A percentile compares a stretch with the other conserved stretches of the same genome.
Evolutionary conservation across 2,888 invertebrate genomes (phyloP).

Genomic region (Volucella zonaria): DNA sequence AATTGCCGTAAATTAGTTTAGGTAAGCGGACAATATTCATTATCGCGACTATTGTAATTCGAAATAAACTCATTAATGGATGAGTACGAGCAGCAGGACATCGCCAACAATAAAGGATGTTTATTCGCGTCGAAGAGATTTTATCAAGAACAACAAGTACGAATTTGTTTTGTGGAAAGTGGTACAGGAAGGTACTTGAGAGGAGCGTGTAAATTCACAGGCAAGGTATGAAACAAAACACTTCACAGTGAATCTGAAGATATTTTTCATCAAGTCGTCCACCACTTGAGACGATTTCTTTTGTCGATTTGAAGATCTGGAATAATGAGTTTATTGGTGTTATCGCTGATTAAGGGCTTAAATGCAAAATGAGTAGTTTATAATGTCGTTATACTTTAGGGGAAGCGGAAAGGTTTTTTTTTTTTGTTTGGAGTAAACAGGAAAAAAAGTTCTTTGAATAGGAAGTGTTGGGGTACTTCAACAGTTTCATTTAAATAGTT

Average conservation of each 20-base stretch:
- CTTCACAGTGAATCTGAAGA: constrained; percentile 76
- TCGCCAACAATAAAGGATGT: constrained; percentile 24
- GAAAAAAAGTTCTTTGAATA: too few species aligned
- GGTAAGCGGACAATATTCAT: constrained; percentile 60
- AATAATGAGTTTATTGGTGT: constrained; percentile 41
- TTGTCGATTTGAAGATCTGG: background rate
- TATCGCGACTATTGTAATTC: constrained; percentile 58
- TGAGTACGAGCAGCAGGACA: constrained; percentile 3
- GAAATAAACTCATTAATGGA: constrained; percentile 57
- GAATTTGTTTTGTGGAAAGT: constrained; percentile 9
- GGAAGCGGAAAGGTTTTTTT: constrained; percentile 50
- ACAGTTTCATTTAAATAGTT: too few species aligned
- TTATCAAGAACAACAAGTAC: constrained; percentile 8
- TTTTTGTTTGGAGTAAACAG: background rate
- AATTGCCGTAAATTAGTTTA: constrained; percentile 71
- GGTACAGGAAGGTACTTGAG: constrained; percentile 33
- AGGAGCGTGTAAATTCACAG: constrained; percentile 81
- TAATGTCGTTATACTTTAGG: constrained; percentile 64
- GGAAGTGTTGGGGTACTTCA: too few species aligned
- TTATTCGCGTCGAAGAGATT: constrained; percentile 20
- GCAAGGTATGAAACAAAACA: constrained; percentile 82
- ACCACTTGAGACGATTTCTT: constrained; percentile 62
- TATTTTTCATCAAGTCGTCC: background rate
- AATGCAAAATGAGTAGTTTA: constrained; percentile 41
- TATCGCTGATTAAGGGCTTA: constrained; percentile 59